A percentile compares a stretch with the other conserved stretches of the same genome.
Evolutionary conservation across 2,113 vertebrate species (phyloP).

Genomic region (Lophochroa leadbeateri): DNA sequence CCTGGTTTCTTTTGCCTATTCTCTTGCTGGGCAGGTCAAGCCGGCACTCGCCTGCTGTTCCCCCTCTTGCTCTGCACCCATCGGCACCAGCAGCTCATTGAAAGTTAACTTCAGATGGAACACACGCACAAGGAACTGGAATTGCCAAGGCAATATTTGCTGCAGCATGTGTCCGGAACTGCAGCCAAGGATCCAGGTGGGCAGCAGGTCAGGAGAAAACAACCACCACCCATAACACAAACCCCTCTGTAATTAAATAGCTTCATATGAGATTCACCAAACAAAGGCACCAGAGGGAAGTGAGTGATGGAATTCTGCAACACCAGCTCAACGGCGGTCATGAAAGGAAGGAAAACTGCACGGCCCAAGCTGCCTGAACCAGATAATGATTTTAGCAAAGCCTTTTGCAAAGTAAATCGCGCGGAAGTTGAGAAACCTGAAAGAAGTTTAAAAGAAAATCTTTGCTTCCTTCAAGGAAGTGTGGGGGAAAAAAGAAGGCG

Average conservation of each 20-base stretch:
- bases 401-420: conserved; percentile 37
- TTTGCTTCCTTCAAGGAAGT: neutral
- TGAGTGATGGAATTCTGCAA: neutral
- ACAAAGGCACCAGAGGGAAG: neutral
- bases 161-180: neutral
- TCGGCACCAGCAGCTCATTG: neutral
- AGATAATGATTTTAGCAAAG: conserved; percentile 37
- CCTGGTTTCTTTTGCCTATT: neutral
- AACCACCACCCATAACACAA: neutral
- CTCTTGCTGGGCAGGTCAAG: neutral
- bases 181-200: neutral
- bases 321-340: neutral
- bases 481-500: neutral
- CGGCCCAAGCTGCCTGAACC: neutral
- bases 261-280: neutral
- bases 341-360: neutral
- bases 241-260: neutral
- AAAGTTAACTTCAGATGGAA: neutral
- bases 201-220: neutral
- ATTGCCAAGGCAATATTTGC: neutral
- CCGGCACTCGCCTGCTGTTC: fast-evolving
- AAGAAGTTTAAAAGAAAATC: neutral
- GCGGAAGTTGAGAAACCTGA: conserved; percentile 8
- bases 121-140: neutral
- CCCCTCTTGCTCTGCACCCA: neutral